These are phyloP conservation scores for Microcebus ravelobensis DNA, from an alignment of 2,113 vertebrate species.

Conservation along the genomic window DNA sequence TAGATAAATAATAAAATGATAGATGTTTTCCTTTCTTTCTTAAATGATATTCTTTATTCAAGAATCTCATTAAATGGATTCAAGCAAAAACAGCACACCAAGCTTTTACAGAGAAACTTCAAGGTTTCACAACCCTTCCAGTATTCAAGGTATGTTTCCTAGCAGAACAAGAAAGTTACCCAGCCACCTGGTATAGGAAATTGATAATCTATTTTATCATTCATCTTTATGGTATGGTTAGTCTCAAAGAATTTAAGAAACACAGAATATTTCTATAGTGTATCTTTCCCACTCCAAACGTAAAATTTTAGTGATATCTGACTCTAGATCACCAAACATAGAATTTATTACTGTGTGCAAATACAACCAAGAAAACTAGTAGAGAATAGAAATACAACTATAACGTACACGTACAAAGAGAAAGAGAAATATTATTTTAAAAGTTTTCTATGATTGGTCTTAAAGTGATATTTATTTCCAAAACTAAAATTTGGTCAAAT, in stretches of 20 bases:
- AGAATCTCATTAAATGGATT: not conserved
- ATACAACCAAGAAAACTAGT: not conserved
- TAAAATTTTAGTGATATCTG: not conserved
- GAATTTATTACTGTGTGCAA: not conserved
- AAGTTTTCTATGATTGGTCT: not conserved
- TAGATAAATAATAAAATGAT: not conserved
- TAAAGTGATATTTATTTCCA: not conserved
- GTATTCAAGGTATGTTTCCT: not conserved
- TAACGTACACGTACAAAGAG: not conserved
- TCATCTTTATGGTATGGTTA: not conserved
- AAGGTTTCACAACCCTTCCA: not conserved
- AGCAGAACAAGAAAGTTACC: not conserved
- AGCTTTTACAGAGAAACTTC: not conserved
- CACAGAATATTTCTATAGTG: too few relatives aligned
- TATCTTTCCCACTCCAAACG: not conserved
- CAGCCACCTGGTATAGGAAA: too few relatives aligned
- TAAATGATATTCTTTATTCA: not conserved
- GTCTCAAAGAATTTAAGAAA: not conserved
- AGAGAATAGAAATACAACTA: not conserved
- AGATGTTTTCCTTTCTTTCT: not conserved
- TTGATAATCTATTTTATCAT: not conserved
- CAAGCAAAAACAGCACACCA: not conserved
- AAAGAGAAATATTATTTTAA: not conserved
- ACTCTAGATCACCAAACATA: not conserved
- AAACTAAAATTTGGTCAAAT: not conserved